Percentiles rank a stretch among this genome's conserved stretches.
Evolutionary conservation across 2,113 vertebrate genomes (phyloP).

Genomic region (Hippocampus barbouri): DNA sequence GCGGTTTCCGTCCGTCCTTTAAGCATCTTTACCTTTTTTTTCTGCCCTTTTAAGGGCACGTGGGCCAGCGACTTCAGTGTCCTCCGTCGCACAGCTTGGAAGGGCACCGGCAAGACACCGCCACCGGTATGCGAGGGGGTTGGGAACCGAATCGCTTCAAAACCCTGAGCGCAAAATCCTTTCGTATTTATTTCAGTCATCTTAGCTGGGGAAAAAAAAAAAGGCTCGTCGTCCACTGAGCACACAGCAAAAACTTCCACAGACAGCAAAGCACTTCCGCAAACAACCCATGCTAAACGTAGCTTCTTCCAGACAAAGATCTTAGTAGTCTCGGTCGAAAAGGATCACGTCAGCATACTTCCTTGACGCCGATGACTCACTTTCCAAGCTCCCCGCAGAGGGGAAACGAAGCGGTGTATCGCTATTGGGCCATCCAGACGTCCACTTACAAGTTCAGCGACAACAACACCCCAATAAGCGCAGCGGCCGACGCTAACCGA

Average conservation of each 20-base stretch:
- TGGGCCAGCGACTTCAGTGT: neutral
- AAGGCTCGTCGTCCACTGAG: too few relatives aligned
- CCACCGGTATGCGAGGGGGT: neutral
- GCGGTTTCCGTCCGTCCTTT: neutral
- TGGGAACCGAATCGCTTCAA: neutral
- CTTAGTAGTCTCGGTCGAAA: too few relatives aligned
- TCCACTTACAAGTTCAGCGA: neutral
- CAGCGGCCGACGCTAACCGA: conserved; percentile 24
- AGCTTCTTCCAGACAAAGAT: neutral
- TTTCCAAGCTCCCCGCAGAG: too few relatives aligned
- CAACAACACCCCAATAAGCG: neutral
- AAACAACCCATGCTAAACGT: neutral
- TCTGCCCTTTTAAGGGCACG: conserved; percentile 1
- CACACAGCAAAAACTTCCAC: too few relatives aligned
- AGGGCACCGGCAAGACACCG: neutral
- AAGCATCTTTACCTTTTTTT: neutral
- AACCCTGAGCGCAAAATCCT: too few relatives aligned
- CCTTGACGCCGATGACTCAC: too few relatives aligned
- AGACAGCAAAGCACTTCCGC: neutral
- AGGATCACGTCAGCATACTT: neutral
- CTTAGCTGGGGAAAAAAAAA: neutral
- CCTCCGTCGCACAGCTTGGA: neutral
- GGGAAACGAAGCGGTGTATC: too few relatives aligned
- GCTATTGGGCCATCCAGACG: neutral
- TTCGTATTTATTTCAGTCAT: too few relatives aligned